Evolutionary conservation across 2,113 vertebrate genomes (phyloP), one percentile per base, ranked within the genome.

Genomic region (Paraplagusia blochii): DNA sequence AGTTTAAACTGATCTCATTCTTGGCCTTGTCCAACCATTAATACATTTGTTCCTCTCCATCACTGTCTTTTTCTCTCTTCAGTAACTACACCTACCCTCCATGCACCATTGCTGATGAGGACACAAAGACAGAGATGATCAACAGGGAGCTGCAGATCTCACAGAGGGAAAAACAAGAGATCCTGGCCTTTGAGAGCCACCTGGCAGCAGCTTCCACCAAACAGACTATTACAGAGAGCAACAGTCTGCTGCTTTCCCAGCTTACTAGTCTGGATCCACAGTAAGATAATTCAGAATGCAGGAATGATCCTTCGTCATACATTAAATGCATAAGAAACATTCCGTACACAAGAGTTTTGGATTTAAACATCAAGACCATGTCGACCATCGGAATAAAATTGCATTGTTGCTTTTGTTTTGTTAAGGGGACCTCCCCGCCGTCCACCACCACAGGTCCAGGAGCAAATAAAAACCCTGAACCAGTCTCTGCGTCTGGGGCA

Each of bases 171-270:
- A 96, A 95, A 69, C 97, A 99, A 66, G 97, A 99, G 71, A 99
- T 99, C 61, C 84, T 99, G 76, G 96, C 96, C 1, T 99, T 99
- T 4, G 97, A 99, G 76, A 97, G 97, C 51, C 97, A 99, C 71
- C 82, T 99, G 80, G 97, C 97, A 0, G 97, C 97, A 0, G 97
- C 97, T 0, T 99, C 97, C 66, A 99, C 97, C 45, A 98, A 98
- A 69, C 95, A 97, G 85, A 98, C 96, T 36, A 99, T 99, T 85
- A 99, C 96, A 0, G 96, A 99, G 87, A 98, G 89, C 86, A 99
- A 95, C 89, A 99, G 97, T 75, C 88, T 99, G 49, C 85, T 99
- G 42, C 81, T 98, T 63, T 98, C 94, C 0, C 97, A 99, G 89
- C 93, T 99, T 7, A 98, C 96, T 55, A 97, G 95, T 72, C 83